Conservation (phyloP, 2,797 vertebrate genomes). For the Muraenolepis orangiensis region DNA sequence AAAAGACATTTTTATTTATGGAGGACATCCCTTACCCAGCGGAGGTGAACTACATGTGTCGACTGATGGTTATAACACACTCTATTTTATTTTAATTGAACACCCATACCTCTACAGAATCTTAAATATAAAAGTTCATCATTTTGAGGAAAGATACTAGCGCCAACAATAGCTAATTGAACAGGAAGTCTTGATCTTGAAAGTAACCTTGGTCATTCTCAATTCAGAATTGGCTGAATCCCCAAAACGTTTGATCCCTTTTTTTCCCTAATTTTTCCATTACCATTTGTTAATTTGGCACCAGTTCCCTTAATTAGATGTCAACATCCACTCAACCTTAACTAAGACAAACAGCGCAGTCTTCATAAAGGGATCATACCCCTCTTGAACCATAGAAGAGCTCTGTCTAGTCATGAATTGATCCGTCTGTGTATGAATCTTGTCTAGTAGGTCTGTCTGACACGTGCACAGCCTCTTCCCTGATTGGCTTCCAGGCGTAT, state of each 20-base stretch:
- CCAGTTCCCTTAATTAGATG: background rate
- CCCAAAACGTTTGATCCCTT: background rate
- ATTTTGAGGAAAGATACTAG: background rate
- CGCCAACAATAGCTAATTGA: background rate
- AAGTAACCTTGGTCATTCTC: background rate
- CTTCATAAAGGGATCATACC: background rate
- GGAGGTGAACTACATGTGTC: constrained; percentile 59
- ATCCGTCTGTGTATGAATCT: background rate
- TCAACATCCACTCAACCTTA: background rate
- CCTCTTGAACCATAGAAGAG: background rate
- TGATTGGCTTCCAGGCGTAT: background rate
- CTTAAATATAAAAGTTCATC: background rate
- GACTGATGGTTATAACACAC: constrained; percentile 44
- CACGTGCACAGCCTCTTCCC: background rate
- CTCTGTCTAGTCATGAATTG: background rate
- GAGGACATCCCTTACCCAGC: constrained; percentile 50
- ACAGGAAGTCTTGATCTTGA: no score
- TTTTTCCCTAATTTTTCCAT: background rate
- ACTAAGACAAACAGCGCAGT: background rate
- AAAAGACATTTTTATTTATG: constrained; percentile 58
- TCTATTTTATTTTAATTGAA: no score
- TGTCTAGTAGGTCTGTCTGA: background rate
- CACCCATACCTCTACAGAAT: background rate
- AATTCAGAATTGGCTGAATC: background rate
- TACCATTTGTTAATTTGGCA: no score